phyloP scores from a whole-genome alignment of 2,888 invertebrate species.

The Diplolepis rosae region DNA sequence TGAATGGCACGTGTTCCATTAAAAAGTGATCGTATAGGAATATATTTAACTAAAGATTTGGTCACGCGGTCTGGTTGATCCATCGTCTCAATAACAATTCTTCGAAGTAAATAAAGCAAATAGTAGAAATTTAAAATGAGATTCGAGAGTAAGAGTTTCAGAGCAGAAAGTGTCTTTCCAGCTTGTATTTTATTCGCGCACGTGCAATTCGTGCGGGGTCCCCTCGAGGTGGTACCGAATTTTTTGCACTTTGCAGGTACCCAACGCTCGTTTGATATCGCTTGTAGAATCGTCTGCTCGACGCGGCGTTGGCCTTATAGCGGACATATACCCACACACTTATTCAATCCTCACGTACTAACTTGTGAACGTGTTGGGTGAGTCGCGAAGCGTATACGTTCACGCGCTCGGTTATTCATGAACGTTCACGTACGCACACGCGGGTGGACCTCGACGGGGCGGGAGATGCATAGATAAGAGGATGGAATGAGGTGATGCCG shows the following conservation, averaged over 20 bases:
- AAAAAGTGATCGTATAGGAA: no score
- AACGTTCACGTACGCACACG: slow-evolving; percentile 37
- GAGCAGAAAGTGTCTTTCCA: slow-evolving; percentile 1
- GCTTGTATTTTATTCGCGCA: background rate
- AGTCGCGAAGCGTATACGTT: slow-evolving; percentile 1
- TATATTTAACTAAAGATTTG: no score
- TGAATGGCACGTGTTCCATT: no score
- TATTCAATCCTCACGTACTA: slow-evolving; percentile 15
- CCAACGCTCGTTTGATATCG: slow-evolving; percentile 41
- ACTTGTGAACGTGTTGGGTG: slow-evolving; percentile 7
- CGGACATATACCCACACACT: slow-evolving; percentile 41
- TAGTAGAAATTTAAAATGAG: background rate
- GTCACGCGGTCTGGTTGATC: no score
- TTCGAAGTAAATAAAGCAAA: no score
- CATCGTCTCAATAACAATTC: no score
- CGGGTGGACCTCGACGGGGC: slow-evolving; percentile 39
- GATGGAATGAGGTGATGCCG: slow-evolving; percentile 61
- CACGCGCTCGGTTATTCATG: slow-evolving; percentile 33
- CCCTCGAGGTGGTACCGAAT: slow-evolving; percentile 1
- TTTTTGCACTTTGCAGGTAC: slow-evolving; percentile 12
- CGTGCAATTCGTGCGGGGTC: slow-evolving; percentile 7
- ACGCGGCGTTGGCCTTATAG: slow-evolving; percentile 46
- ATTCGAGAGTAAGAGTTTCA: slow-evolving; percentile 11
- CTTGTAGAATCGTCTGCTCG: slow-evolving; percentile 50
- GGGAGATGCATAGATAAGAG: slow-evolving; percentile 67